Evolutionary conservation across 2,797 vertebrate genomes (phyloP), one percentile per base, ranked within the genome.

Genomic region (Clarias laeviceps): DNA sequence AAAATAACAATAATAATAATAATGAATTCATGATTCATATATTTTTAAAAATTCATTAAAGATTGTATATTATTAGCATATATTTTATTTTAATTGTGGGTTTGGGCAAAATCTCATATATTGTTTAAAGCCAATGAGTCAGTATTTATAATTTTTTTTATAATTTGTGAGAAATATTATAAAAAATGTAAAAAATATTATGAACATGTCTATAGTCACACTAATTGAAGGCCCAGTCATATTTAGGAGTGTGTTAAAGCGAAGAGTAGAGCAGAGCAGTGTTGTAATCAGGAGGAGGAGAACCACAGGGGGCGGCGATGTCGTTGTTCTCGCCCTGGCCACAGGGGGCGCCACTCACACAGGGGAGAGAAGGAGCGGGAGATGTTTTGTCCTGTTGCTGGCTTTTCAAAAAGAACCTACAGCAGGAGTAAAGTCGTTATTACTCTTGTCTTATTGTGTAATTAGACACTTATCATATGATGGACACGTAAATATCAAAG

Each of bases 261-360:
- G 87, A 93, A 82, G 91, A 95, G 91, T 89, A 95, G 91, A 86
- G 93, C 86, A 95, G 89, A n/a, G 94, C 91, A 0, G 96, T 94
- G 89, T 94, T 96, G 90, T 96, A 96, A 91, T 96, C 95, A 0
- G 96, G 96, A 81, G 95, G 96, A 18, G 95, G 94, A 4, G 94
- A 93, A 62, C 89, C 92, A 0, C 76, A 93, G 0, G 93, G 92
- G 0, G 93, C 64, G 77, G 92, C 89, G 8, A 72, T 81, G 5
- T 89, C 89, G 84, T 90, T 83, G 15, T 92, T 77, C 12, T 90
- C 91, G 89, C 84, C 82, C 81, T 93, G 92, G 72, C 91, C 92
- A 2, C 92, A 93, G 82, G 93, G 91, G 89, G 94, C 90, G 7
- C 90, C 92, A 91, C 90, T 93, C 87, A 91, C 89, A 77, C 91